Evolutionary conservation across 1,140 invertebrate species (phyloP).

Genomic region (Eumeta japonica): DNA sequence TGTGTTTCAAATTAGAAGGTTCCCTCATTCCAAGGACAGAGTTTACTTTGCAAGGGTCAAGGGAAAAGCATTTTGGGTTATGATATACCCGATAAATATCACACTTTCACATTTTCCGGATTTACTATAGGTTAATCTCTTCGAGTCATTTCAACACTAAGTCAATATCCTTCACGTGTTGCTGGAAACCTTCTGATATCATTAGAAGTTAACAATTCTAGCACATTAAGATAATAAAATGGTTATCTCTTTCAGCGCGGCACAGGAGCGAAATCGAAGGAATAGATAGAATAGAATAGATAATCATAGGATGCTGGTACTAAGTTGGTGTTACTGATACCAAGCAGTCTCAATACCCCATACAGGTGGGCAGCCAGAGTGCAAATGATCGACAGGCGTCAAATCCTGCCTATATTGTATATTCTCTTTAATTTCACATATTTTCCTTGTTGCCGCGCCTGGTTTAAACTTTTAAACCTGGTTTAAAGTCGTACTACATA

Average conservation of each 20-base stretch:
- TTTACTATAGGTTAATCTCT: slow-evolving; percentile 1
- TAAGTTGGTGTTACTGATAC: no score
- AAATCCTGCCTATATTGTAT: no score
- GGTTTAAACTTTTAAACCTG: no score
- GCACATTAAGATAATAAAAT: slow-evolving; percentile 1
- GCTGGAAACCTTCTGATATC: background rate
- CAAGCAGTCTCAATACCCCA: no score
- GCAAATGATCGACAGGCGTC: no score
- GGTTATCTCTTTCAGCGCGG: background rate
- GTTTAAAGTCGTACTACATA: no score
- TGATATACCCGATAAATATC: background rate
- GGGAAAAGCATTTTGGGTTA: background rate
- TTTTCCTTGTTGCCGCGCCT: no score
- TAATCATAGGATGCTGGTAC: no score
- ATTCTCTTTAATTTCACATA: no score
- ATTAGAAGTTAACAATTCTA: no score
- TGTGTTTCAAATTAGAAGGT: slow-evolving; percentile 7
- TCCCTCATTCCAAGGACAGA: slow-evolving; percentile 2
- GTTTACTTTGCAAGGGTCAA: background rate
- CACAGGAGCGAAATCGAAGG: background rate
- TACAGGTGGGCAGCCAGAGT: no score
- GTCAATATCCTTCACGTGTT: background rate
- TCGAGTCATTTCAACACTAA: background rate
- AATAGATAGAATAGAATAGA: no score
- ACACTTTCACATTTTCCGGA: background rate